These are phyloP conservation scores for Atherinosoma microstoma DNA, from an alignment of 2,797 vertebrate species.

Conservation along the genomic window DNA sequence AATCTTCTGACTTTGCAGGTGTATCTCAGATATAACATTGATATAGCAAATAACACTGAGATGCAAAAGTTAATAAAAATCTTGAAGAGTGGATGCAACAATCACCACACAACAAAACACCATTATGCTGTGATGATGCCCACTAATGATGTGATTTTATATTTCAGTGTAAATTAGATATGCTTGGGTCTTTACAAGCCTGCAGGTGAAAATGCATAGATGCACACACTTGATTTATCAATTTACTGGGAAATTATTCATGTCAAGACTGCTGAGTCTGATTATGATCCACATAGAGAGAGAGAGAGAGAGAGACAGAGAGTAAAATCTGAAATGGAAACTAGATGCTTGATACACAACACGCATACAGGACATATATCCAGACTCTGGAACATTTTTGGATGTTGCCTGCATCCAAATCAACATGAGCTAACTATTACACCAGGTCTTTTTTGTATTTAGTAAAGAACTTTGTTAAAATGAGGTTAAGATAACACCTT, in stretches of 20 bases:
- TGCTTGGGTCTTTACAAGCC: slow-evolving; percentile 39
- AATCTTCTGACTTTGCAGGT: slow-evolving; percentile 6
- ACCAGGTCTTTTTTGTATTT: background rate
- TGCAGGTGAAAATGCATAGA: slow-evolving; percentile 60
- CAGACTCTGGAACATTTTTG: no score
- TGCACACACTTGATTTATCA: slow-evolving; percentile 59
- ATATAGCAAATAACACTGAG: slow-evolving; percentile 4
- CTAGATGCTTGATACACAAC: slow-evolving; percentile 30
- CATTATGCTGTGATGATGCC: slow-evolving; percentile 4
- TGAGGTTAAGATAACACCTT: no score
- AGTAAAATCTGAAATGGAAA: slow-evolving; percentile 35
- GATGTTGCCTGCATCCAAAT: background rate
- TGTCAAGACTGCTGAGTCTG: slow-evolving; percentile 65
- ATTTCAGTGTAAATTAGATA: slow-evolving; percentile 30
- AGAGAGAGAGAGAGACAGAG: slow-evolving; percentile 22
- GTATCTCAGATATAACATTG: background rate
- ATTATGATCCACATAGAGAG: slow-evolving; percentile 49
- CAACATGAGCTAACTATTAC: no score
- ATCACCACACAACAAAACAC: slow-evolving; percentile 2
- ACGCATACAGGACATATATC: no score
- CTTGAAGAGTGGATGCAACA: slow-evolving; percentile 7
- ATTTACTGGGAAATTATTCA: slow-evolving; percentile 67
- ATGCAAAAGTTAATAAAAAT: slow-evolving; percentile 10
- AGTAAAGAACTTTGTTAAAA: no score
- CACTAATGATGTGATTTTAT: background rate